Conservation (phyloP, 2,888 invertebrate species). For the Phengaris alcon region DNA sequence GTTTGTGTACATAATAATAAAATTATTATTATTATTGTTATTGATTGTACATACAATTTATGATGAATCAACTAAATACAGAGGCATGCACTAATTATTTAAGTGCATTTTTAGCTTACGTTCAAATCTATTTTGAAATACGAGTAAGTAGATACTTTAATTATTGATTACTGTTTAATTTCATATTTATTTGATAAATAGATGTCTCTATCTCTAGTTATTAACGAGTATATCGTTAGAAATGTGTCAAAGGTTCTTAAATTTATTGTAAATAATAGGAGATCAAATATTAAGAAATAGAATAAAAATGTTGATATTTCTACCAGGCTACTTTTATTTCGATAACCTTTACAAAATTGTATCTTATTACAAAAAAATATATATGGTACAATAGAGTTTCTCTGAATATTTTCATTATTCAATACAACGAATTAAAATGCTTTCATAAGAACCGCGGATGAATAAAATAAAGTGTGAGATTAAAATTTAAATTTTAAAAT, state of each 20-base stretch:
- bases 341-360: neutral
- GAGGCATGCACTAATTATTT: neutral
- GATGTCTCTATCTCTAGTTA: constrained; percentile 10
- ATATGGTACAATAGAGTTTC: neutral
- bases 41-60: neutral
- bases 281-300: constrained; percentile 51
- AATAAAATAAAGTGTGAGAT: neutral
- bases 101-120: neutral
- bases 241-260: constrained; percentile 32
- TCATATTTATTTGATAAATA: neutral
- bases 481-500: constrained; percentile 18
- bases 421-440: neutral
- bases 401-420: neutral
- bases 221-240: constrained; percentile 7
- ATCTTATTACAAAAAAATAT: neutral
- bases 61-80: neutral
- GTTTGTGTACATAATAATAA: neutral
- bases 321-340: constrained; percentile 37
- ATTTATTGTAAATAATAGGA: constrained; percentile 44
- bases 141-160: neutral
- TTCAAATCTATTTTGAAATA: constrained; percentile 9
- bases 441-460: neutral
- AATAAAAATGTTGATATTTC: constrained; percentile 60
- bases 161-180: neutral
- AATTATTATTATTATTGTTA: neutral